A percentile compares a stretch with the other conserved stretches of the same genome.
Evolutionary conservation across 1,140 invertebrate genomes (phyloP).

Genomic region (Argopecten irradians): DNA sequence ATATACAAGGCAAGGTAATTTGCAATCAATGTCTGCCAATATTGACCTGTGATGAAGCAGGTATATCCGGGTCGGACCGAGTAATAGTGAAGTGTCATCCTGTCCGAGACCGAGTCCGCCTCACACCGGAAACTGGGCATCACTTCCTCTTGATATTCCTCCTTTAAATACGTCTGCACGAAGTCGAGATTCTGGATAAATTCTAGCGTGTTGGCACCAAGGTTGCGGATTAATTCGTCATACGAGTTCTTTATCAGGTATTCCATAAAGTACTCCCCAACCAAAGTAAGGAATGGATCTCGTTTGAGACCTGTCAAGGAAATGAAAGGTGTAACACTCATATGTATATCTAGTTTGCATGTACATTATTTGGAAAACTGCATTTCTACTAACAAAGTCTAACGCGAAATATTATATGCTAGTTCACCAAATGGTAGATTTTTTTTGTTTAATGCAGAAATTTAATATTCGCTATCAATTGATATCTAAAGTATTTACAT

Average conservation of each 20-base stretch:
- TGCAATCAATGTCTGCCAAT: not conserved
- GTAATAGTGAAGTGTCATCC: constrained; percentile 65
- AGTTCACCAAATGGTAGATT: not conserved
- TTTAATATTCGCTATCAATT: not conserved
- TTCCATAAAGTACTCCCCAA: constrained; percentile 61
- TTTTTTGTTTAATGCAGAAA: not conserved
- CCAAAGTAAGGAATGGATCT: constrained; percentile 57
- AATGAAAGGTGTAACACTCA: not conserved
- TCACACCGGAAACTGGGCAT: constrained; percentile 66
- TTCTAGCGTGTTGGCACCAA: constrained; percentile 63
- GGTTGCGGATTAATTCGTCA: constrained; percentile 63
- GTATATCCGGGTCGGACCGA: constrained; percentile 58
- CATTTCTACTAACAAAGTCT: too few relatives aligned
- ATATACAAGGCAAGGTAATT: not conserved
- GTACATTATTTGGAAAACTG: too few relatives aligned
- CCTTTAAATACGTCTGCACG: constrained; percentile 55
- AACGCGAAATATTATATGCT: not conserved
- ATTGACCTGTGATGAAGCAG: constrained; percentile 57
- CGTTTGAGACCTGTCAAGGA: constrained; percentile 54
- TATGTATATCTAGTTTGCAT: not conserved
- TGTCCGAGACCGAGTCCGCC: constrained; percentile 58
- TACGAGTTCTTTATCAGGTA: constrained; percentile 55
- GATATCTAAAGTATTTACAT: not conserved
- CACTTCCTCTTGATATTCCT: constrained; percentile 61
- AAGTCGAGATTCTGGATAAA: constrained; percentile 66